phyloP scores from a whole-genome alignment of 2,797 vertebrate species.

The Mormyrus proboscirostris region DNA sequence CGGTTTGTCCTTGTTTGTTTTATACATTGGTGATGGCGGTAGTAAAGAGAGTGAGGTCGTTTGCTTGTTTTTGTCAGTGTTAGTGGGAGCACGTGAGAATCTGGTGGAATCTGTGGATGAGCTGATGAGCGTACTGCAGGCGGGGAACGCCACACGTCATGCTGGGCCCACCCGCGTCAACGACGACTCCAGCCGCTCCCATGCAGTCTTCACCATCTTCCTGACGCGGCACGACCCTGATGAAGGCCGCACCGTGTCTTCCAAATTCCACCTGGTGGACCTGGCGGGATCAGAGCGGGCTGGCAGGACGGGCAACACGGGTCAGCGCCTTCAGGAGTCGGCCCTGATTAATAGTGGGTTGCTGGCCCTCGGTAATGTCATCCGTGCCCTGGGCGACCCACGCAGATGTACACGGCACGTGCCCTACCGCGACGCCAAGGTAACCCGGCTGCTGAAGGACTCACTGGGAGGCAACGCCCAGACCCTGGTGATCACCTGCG shows the following conservation, averaged over 20 bases:
- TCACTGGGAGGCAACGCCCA: constrained; percentile 82
- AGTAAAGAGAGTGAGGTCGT: not conserved
- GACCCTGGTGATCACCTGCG: constrained; percentile 82
- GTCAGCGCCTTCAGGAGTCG: constrained; percentile 77
- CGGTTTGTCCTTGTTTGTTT: not conserved
- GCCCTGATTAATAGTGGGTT: constrained; percentile 78
- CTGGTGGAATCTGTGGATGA: constrained; percentile 70
- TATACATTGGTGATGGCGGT: not conserved
- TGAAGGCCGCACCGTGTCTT: constrained; percentile 42
- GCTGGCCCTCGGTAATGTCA: constrained; percentile 80
- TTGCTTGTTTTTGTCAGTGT: constrained; percentile 59
- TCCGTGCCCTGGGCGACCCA: constrained; percentile 75
- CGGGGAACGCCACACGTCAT: constrained; percentile 71
- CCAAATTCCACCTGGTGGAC: constrained; percentile 86
- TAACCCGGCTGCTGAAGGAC: constrained; percentile 83
- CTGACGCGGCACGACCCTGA: constrained; percentile 55
- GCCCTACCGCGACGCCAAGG: constrained; percentile 82
- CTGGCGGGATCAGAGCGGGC: constrained; percentile 82
- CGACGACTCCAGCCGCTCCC: constrained; percentile 80
- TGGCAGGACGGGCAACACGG: constrained; percentile 76
- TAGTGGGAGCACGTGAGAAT: constrained; percentile 76
- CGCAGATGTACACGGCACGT: constrained; percentile 65
- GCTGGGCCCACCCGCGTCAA: constrained; percentile 76
- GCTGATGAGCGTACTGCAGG: constrained; percentile 69
- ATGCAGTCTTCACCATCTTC: constrained; percentile 76